phyloP scores from a whole-genome alignment of 2,888 invertebrate species.

The Pristionchus mayeri region DNA sequence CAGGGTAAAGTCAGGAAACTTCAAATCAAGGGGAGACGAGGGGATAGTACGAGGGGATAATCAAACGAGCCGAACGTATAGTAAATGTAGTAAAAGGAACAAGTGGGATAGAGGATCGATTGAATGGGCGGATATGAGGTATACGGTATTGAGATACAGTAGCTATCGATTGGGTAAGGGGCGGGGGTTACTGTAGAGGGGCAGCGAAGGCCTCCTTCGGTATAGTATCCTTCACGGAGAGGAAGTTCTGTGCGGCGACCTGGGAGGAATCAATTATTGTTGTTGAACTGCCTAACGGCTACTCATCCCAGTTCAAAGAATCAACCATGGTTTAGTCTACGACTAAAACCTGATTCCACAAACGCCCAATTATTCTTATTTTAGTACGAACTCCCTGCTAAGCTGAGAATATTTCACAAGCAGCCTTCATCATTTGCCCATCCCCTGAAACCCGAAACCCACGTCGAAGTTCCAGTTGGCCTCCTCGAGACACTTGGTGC shows the following conservation, averaged over 20 bases:
- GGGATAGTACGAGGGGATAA: neutral
- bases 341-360: no score
- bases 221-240: neutral
- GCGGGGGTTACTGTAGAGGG: neutral
- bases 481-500: conserved; percentile 69
- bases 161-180: no score
- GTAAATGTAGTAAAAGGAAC: neutral
- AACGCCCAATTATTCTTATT: no score
- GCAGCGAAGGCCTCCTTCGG: neutral
- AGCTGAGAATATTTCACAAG: no score
- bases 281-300: no score
- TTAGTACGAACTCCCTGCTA: no score
- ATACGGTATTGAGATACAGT: no score
- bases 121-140: no score
- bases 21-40: neutral
- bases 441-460: no score
- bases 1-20: neutral
- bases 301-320: no score
- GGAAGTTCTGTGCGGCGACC: neutral
- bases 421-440: no score
- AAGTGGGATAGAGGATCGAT: neutral
- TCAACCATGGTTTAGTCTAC: no score
- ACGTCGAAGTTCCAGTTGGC: conserved; percentile 70
- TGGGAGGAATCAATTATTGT: neutral
- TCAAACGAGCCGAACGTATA: neutral